Evolutionary conservation across 2,113 vertebrate species (phyloP), one percentile per base, ranked within the genome.

Genomic region (Nycticorax nycticorax): DNA sequence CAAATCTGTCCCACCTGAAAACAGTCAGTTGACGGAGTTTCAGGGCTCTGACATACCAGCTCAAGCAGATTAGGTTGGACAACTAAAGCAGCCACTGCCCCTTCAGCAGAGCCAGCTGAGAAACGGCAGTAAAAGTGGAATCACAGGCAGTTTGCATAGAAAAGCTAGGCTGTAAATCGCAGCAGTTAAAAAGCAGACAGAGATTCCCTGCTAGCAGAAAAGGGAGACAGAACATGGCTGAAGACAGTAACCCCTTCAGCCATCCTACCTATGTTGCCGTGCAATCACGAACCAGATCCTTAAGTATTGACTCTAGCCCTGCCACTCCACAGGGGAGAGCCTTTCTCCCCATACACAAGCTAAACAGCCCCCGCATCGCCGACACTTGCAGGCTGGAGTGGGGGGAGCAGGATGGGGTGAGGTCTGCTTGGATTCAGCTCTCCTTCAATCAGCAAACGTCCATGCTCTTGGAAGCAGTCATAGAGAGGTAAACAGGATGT

Each of bases 241-340:
- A 97, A 96, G 93, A 96, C 96, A 88, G 84, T 53, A 88, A 94
- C 96, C 92, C 85, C 84, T 94, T 94, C 96, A 94, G 93, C 78
- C 87, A 57, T n/a, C 74, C 84, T 81, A 35, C 94, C 52, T 71
- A 85, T 0, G 1, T 72, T 68, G 86, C 59, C 0, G 2, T 62
- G 47, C 60, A 75, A 12, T 8, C 76, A 59, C 3, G 0, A 72
- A 60, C 52, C 68, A 56, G 71, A 64, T 43, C 86, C 35, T 74
- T 16, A 4, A n/a, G 73, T 21, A 45, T 12, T 0, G 0, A 55
- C 69, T 78, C 24, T 19, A 81, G 80, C 74, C 55, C 74, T 64
- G 48, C 20, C 45, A 41, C 41, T 85, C 63, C 81, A 12, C 0
- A 6, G 41, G n/a, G 50, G 55, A 85, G 62, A 80, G n/a, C 9